Evolutionary conservation across 1,140 invertebrate genomes (phyloP), one percentile per base, ranked within the genome.

Genomic region (Leguminivora glycinivorella): DNA sequence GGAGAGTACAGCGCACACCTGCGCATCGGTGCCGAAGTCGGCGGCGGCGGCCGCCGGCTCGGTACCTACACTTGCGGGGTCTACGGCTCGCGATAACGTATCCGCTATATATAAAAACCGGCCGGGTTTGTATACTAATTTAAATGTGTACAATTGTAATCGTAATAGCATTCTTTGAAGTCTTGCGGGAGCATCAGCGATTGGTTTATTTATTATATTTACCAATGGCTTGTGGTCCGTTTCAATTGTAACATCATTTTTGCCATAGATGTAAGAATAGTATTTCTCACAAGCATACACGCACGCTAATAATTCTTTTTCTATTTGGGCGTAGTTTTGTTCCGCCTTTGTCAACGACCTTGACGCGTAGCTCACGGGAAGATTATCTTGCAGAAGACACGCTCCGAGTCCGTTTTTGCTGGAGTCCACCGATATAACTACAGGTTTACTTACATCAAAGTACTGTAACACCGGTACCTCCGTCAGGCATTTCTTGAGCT

Each of bases 291-390:
- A 70, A 0, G 26, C 69, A 34, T 67, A 70, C 9, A 67, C 25
- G 14, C 26, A 34, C 25, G 29, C 69, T 1, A n/a, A n/a, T 4
- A 29, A n/a, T 43, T 70, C 69, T n/a, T 70, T 70, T 34, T 66
- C 56, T 29, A 66, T 70, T 31, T 70, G 69, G 14, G 69, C 47
- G 14, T 63, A 70, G 14, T 6, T 17, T 29, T 31, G 17, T 70
- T 90, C 82, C 12, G 77, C 67, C 60, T 75, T 40, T 6, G 74
- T 86, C 5, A 93, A 72, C 5, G 78, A 71, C 75, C 79, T 77
- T 1, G 83, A 84, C 3, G 80, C 81, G 73, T 76, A 91, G 34
- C 71, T 68, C 9, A 81, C 72, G 10, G 84, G 85, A 73, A 68
- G 70, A 40, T 40, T 40, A 40, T 40, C 6, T n/a, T 40, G 38